Evolutionary conservation across 2,888 invertebrate genomes (phyloP).

Genomic region (Melitaea athalia): DNA sequence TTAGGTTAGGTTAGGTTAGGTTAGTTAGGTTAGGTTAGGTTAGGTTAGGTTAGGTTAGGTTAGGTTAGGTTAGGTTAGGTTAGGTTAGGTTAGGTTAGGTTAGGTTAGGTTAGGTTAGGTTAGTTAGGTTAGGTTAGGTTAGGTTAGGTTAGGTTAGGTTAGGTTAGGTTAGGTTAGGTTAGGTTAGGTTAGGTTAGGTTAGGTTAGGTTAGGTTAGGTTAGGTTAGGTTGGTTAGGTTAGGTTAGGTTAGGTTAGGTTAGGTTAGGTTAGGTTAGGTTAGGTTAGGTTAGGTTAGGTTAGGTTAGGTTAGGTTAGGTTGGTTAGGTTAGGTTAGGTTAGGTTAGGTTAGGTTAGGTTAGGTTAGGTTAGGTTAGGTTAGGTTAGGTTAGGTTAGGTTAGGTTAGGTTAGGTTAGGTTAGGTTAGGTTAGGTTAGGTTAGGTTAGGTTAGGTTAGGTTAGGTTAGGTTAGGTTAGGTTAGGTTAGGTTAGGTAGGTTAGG

Average conservation of each 20-base stretch:
- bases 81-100: conserved; percentile 14
- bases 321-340: no score
- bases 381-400: neutral
- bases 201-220: conserved; percentile 4
- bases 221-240: conserved; percentile 6
- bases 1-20: conserved; percentile 9
- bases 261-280: conserved; percentile 17
- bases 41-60: conserved; percentile 9
- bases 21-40: conserved; percentile 7
- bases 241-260: conserved; percentile 9
- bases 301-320: conserved; percentile 6
- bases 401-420: no score
- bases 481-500: neutral
- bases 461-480: no score
- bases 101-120: conserved; percentile 20
- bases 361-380: conserved; percentile 3
- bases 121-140: conserved; percentile 18
- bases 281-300: conserved; percentile 15
- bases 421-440: no score
- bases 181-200: conserved; percentile 9
- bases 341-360: conserved; percentile 7
- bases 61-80: conserved; percentile 8
- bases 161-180: conserved; percentile 6
- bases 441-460: no score
- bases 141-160: conserved; percentile 13